Percentiles rank a stretch among this genome's conserved stretches.
Conservation (phyloP, 2,888 invertebrate genomes). For the Artemia sp. region DNA sequence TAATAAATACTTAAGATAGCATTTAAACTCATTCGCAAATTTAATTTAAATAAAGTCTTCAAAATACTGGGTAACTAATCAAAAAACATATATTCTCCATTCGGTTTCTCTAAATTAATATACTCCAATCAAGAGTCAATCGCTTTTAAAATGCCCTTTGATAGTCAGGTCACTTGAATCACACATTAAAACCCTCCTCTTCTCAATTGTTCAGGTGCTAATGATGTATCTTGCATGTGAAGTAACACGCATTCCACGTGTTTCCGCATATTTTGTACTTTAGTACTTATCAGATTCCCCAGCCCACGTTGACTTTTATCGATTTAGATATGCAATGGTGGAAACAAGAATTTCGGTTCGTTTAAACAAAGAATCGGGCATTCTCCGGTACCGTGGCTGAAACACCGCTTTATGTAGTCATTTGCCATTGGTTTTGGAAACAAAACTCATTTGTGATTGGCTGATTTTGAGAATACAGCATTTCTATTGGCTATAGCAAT, state of each 20-base stretch:
- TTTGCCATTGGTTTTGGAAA: no score
- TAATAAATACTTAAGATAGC: no score
- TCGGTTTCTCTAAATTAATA: not conserved
- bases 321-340: not conserved
- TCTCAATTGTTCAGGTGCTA: constrained; percentile 14
- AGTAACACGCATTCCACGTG: constrained; percentile 15
- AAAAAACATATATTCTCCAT: no score
- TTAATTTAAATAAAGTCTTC: no score
- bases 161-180: constrained; percentile 1
- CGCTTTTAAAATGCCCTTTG: not conserved
- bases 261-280: constrained; percentile 15
- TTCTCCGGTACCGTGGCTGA: no score
- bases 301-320: constrained; percentile 3
- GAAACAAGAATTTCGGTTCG: not conserved
- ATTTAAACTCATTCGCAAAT: no score
- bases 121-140: constrained; percentile 4
- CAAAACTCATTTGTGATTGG: no score
- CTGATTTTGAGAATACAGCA: no score
- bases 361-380: no score
- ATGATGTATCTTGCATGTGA: constrained; percentile 15
- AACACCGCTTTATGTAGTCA: no score
- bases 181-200: constrained; percentile 12
- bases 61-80: no score
- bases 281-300: not conserved
- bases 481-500: not conserved